Conservation (phyloP, 2,113 vertebrate genomes). For the Mobula birostris region DNA sequence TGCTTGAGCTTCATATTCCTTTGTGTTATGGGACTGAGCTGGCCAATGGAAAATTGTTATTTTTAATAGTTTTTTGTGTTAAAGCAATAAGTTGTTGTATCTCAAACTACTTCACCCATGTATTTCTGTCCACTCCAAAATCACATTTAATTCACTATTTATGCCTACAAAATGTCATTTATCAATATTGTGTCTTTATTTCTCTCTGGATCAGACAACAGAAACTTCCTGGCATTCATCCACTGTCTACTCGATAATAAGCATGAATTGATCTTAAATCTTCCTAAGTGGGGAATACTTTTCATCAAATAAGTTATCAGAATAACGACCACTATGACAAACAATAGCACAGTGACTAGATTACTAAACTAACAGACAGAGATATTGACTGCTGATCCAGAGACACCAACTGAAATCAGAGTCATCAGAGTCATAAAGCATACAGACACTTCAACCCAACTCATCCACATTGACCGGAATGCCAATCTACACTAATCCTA, state of each 20-base stretch:
- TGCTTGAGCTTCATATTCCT: conserved; percentile 1
- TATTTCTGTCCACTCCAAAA: background rate
- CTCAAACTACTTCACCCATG: background rate
- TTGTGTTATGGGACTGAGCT: background rate
- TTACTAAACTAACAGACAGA: too few relatives aligned
- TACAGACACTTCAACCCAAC: too few relatives aligned
- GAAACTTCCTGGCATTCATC: background rate
- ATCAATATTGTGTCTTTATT: background rate
- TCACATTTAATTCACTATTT: background rate
- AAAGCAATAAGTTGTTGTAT: background rate
- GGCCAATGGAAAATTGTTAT: background rate
- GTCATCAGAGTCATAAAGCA: too few relatives aligned
- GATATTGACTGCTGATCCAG: too few relatives aligned
- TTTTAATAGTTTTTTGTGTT: background rate
- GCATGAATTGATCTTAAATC: background rate
- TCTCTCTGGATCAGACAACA: background rate
- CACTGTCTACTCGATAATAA: background rate
- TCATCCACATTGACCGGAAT: too few relatives aligned
- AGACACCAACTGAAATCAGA: too few relatives aligned
- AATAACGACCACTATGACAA: too few relatives aligned
- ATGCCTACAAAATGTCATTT: background rate
- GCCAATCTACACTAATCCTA: too few relatives aligned
- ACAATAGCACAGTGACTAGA: too few relatives aligned
- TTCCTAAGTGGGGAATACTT: background rate
- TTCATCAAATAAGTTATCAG: background rate